These are phyloP conservation scores for Percina caprodes DNA, from an alignment of 2,113 vertebrate species.

Conservation along the genomic window DNA sequence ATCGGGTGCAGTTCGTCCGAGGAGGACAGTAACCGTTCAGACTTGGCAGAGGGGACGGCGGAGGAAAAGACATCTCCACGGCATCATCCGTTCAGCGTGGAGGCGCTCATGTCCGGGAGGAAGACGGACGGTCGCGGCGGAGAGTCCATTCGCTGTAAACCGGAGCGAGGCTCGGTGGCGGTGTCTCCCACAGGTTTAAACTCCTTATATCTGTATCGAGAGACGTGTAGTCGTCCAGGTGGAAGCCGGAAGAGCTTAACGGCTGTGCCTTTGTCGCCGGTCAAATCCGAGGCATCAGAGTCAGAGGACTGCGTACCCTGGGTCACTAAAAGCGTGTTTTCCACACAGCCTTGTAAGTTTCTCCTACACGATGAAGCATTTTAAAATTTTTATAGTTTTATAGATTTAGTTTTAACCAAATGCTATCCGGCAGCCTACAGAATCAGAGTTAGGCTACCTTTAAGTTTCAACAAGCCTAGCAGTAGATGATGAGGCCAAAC, in stretches of 20 bases:
- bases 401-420: not conserved
- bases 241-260: conserved; percentile 59
- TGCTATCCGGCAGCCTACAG: not conserved
- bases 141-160: conserved; percentile 45
- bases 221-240: conserved; percentile 85
- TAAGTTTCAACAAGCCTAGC: not conserved
- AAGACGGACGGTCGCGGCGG: conserved; percentile 81
- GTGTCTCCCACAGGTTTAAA: conserved; percentile 76
- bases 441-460: not conserved
- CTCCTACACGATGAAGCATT: not conserved
- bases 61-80: conserved; percentile 83
- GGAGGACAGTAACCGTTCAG: conserved; percentile 80
- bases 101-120: conserved; percentile 93
- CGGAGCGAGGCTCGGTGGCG: conserved; percentile 75
- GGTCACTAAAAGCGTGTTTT: conserved; percentile 84
- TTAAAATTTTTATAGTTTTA: not conserved
- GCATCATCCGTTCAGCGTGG: conserved; percentile 93
- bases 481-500: not conserved
- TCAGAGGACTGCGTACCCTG: conserved; percentile 87
- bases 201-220: conserved; percentile 82
- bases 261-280: conserved; percentile 84
- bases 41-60: conserved; percentile 53
- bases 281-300: conserved; percentile 92
- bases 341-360: conserved; percentile 90
- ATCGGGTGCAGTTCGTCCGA: conserved; percentile 85